Base-by-base conservation (phyloP, 2,888 invertebrate genomes). In the Ophion slaviceki region DNA sequence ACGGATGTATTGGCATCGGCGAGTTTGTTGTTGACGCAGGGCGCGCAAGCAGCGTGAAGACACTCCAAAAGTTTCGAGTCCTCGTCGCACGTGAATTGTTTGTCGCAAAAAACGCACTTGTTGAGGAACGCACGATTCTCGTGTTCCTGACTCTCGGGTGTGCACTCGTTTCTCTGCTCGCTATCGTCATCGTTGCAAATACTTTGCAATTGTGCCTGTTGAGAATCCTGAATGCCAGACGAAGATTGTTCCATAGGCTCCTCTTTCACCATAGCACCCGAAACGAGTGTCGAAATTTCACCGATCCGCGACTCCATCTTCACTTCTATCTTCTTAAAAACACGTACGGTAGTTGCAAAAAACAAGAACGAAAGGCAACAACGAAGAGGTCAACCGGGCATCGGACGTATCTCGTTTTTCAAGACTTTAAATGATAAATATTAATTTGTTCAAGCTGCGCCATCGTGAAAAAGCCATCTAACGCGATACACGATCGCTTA, bases 1-100 rank as follows among this genome's bases (percentile, higher is more conserved):
- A 92, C 91, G 3, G 92, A 92, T 53, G 93, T 91, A 89, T 93
- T 94, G 85, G 94, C 94, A 87, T 95, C 95, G 87, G 92, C 94
- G 59, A 97, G 94, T 94, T 97, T 97, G 82, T 96, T 95, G 88
- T 95, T 95, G 89, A 98, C 94, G 94, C 98, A 98, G 86, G 96
- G 95, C 81, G 96, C 95, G 93, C 98, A 98, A 84, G 97, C 96
- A 77, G 98, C 97, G 94, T 98, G 98, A 89, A 98, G 95, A 93
- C 98, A 98, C 94, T 98, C 98, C 92, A 98, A 95, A 85, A 98
- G 95, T 94, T 97, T 98, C 57, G 98, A 97, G 70, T 95, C 95
- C 91, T 96, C 96, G 62, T 94, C 94, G 59, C 94, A 93, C 62
- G 94, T 94, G 74, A 96, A 94, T 28, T 89, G 89, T 86, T 94